These are phyloP conservation scores for Sminthurinus signatus DNA, from an alignment of 1,140 invertebrate species.

Conservation along the genomic window DNA sequence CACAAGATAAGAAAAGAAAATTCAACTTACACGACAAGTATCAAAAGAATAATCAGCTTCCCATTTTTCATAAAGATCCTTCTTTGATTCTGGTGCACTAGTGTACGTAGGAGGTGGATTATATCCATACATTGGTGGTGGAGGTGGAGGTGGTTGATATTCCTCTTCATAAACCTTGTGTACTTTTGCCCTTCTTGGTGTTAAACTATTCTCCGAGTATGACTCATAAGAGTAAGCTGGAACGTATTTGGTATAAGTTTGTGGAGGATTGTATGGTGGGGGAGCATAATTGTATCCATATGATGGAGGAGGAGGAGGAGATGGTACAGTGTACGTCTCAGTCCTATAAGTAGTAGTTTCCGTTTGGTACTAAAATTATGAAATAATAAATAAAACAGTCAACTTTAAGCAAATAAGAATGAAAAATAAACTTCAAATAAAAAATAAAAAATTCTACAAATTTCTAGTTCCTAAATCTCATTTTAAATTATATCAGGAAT, in stretches of 20 bases:
- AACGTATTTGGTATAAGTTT: conserved; percentile 16
- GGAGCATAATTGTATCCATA: conserved; percentile 18
- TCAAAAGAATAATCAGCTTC: conserved; percentile 41
- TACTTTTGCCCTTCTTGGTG: conserved; percentile 35
- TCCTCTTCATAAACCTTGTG: conserved; percentile 27
- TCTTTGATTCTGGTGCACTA: conserved; percentile 6
- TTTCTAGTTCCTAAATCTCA: too few relatives aligned
- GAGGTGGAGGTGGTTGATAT: conserved; percentile 17
- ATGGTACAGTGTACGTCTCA: conserved; percentile 8
- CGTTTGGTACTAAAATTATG: conserved; percentile 21
- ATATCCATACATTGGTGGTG: conserved; percentile 13
- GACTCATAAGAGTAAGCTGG: conserved; percentile 29
- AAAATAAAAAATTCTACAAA: not conserved
- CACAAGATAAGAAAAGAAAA: not conserved
- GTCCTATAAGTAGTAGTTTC: conserved; percentile 1
- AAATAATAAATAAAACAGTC: conserved; percentile 9
- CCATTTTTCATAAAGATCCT: conserved; percentile 24
- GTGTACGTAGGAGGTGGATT: not conserved
- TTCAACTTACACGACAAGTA: conserved; percentile 35
- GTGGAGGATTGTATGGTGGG: conserved; percentile 13
- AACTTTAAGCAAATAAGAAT: not conserved
- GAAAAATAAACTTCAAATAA: not conserved
- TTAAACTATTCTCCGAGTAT: conserved; percentile 29
- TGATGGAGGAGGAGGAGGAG: conserved; percentile 5
- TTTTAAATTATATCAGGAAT: not conserved